These are phyloP conservation scores for Stichodactyla helianthus DNA, from an alignment of 64 coral and sea anemone genomes.

Conservation along the genomic window DNA sequence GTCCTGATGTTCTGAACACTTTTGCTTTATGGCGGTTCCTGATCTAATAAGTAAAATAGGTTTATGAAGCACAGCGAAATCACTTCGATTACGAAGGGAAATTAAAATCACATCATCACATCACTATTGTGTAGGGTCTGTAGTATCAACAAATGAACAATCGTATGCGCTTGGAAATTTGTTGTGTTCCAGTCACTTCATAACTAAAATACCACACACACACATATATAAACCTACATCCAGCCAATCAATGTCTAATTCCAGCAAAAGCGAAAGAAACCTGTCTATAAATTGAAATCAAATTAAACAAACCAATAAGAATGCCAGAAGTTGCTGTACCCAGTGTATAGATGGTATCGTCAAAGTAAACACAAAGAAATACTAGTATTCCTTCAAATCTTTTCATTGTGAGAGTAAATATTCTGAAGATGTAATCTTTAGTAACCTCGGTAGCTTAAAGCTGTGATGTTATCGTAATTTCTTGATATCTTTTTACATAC, in stretches of 20 bases:
- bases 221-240: not conserved
- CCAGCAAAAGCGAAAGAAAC: not conserved
- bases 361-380: too few relatives aligned
- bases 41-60: constrained; percentile 9
- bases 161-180: not conserved
- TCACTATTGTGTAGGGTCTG: not conserved
- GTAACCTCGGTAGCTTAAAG: too few relatives aligned
- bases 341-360: not conserved
- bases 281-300: not conserved
- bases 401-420: too few relatives aligned
- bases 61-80: not conserved
- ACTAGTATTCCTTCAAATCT: too few relatives aligned
- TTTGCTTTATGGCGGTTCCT: not conserved
- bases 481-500: too few relatives aligned
- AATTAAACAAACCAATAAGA: not conserved
- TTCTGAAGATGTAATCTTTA: too few relatives aligned
- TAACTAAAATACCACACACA: not conserved
- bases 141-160: not conserved
- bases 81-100: not conserved
- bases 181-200: not conserved
- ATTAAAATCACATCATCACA: constrained; percentile 10
- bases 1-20: not conserved
- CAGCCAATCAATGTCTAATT: constrained; percentile 3
- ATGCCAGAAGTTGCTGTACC: not conserved
- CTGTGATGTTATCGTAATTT: too few relatives aligned